A percentile compares a stretch with the other conserved stretches of the same genome.
Conservation (phyloP, 2,113 vertebrate genomes). For the Paradisaea rubra region DNA sequence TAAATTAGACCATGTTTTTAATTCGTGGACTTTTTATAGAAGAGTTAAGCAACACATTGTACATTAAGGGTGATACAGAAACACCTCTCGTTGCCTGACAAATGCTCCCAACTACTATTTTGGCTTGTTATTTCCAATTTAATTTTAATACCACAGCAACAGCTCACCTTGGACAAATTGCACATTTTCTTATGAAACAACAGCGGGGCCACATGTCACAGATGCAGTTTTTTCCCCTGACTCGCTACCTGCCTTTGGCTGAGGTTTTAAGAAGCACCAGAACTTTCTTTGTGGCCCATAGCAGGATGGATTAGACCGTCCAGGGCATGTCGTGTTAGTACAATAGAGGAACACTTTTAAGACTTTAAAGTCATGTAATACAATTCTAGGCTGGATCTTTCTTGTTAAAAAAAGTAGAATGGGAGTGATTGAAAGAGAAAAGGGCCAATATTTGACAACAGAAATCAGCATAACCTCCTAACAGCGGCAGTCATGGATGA, state of each 20-base stretch:
- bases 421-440: slow-evolving; percentile 78
- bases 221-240: neutral
- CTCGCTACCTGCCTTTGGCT: slow-evolving; percentile 43
- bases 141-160: neutral
- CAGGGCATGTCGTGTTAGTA: slow-evolving; percentile 67
- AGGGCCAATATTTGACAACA: slow-evolving; percentile 82
- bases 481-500: slow-evolving; percentile 81
- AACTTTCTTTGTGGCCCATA: slow-evolving; percentile 68
- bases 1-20: neutral
- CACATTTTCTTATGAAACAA: neutral
- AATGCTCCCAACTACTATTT: neutral
- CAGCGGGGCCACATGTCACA: neutral
- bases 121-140: neutral
- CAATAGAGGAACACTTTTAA: slow-evolving; percentile 77
- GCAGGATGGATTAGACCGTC: slow-evolving; percentile 68
- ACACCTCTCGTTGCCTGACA: neutral
- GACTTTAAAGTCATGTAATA: slow-evolving; percentile 84
- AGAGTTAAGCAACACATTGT: neutral
- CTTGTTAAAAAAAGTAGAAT: slow-evolving; percentile 75
- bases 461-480: slow-evolving; percentile 85
- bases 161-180: slow-evolving; percentile 1
- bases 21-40: neutral
- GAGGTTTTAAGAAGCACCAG: slow-evolving; percentile 62
- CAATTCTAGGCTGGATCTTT: slow-evolving; percentile 78
- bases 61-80: neutral